These are phyloP conservation scores for Ciona savignyi DNA, from an alignment of 23 tunicate genomes.

Conservation along the genomic window DNA sequence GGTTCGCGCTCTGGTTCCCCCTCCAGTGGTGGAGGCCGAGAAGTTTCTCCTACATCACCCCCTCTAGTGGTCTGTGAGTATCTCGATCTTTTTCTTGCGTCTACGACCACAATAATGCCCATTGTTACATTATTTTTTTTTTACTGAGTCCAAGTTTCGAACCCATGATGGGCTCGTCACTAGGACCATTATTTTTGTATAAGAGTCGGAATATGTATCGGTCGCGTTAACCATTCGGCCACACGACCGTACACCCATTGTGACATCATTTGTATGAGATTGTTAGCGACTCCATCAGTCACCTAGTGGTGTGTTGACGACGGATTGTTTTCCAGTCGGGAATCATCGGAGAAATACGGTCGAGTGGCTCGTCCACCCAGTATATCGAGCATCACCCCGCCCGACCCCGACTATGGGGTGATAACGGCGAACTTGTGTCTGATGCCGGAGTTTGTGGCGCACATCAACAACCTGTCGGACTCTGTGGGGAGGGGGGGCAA, in stretches of 20 bases:
- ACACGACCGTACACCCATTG: too few species aligned
- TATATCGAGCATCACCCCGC: neutral
- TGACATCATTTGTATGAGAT: too few species aligned
- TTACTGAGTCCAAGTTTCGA: too few species aligned
- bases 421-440: slow-evolving; percentile 50
- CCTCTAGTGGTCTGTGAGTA: slow-evolving; percentile 3
- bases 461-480: slow-evolving; percentile 47
- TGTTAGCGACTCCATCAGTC: too few species aligned
- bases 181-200: too few species aligned
- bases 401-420: neutral
- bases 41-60: slow-evolving; percentile 32
- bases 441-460: slow-evolving; percentile 73
- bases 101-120: too few species aligned
- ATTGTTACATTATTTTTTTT: too few species aligned
- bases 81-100: neutral
- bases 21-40: slow-evolving; percentile 62
- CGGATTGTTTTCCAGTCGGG: neutral
- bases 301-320: too few species aligned
- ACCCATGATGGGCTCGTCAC: too few species aligned
- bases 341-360: slow-evolving; percentile 6
- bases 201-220: too few species aligned
- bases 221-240: too few species aligned
- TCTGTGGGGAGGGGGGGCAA: slow-evolving; percentile 44
- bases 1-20: slow-evolving; percentile 54
- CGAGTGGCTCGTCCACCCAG: neutral